phyloP scores from a whole-genome alignment of 2,888 invertebrate genomes.

The Philereme transversata region DNA sequence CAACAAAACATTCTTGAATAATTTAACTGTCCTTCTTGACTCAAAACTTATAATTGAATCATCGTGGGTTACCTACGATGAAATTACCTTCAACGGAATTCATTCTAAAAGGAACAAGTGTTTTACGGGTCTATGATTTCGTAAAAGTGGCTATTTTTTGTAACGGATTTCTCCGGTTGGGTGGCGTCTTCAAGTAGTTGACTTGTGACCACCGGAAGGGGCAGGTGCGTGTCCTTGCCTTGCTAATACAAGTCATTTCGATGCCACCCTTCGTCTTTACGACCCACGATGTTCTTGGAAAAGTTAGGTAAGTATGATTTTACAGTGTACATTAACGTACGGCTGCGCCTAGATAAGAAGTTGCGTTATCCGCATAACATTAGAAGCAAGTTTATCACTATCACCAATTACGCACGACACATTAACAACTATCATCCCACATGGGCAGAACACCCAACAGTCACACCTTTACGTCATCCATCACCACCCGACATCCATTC shows the following conservation, averaged over 20 bases:
- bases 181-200: slow-evolving; percentile 60
- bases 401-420: neutral
- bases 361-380: no score
- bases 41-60: no score
- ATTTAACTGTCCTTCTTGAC: no score
- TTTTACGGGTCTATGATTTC: slow-evolving; percentile 21
- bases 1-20: slow-evolving; percentile 13
- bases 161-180: slow-evolving; percentile 78
- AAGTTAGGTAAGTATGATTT: no score
- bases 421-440: neutral
- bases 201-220: slow-evolving; percentile 50
- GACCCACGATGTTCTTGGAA: no score
- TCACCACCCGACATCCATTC: slow-evolving; percentile 16
- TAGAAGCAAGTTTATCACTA: no score
- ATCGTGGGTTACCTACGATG: no score
- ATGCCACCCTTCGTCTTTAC: slow-evolving; percentile 23
- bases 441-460: neutral
- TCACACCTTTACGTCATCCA: slow-evolving; percentile 20
- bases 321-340: no score
- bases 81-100: slow-evolving; percentile 16
- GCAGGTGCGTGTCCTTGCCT: slow-evolving; percentile 54
- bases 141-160: slow-evolving; percentile 24
- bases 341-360: no score
- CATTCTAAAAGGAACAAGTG: slow-evolving; percentile 21
- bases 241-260: slow-evolving; percentile 35